phyloP scores from a whole-genome alignment of 2,113 vertebrate species.

The Odobenus rosmarus region DNA sequence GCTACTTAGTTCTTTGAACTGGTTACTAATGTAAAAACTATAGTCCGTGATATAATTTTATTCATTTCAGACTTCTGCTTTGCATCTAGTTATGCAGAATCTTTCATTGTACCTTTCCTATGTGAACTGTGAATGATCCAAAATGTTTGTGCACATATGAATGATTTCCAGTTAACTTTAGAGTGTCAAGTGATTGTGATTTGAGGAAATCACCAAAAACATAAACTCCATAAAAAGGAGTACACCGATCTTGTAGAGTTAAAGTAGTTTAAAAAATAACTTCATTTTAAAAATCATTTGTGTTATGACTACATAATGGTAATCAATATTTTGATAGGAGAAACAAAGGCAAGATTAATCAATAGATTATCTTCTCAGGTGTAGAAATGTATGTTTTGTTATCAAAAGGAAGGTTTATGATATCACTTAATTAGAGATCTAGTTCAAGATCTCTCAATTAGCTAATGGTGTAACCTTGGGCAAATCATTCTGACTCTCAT shows the following conservation, averaged over 20 bases:
- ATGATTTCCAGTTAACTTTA: slow-evolving; percentile 3
- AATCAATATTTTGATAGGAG: neutral
- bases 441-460: slow-evolving; percentile 18
- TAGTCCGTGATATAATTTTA: neutral
- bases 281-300: slow-evolving; percentile 26
- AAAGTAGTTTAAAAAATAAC: neutral
- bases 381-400: neutral
- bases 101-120: neutral
- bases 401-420: neutral
- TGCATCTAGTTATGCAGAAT: neutral
- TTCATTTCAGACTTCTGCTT: neutral
- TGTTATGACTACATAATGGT: neutral
- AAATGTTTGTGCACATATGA: neutral
- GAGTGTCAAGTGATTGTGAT: neutral
- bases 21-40: neutral
- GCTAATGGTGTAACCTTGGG: neutral
- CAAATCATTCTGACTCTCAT: slow-evolving; percentile 2
- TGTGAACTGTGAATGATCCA: neutral
- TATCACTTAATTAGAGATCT: neutral
- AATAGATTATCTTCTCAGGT: neutral
- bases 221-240: neutral
- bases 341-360: neutral
- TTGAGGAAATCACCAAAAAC: neutral
- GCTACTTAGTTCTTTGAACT: neutral
- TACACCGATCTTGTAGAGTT: neutral